A percentile compares a stretch with the other conserved stretches of the same genome.
phyloP scores from a whole-genome alignment of 2,113 vertebrate genomes.

The Toxotes chatareus region DNA sequence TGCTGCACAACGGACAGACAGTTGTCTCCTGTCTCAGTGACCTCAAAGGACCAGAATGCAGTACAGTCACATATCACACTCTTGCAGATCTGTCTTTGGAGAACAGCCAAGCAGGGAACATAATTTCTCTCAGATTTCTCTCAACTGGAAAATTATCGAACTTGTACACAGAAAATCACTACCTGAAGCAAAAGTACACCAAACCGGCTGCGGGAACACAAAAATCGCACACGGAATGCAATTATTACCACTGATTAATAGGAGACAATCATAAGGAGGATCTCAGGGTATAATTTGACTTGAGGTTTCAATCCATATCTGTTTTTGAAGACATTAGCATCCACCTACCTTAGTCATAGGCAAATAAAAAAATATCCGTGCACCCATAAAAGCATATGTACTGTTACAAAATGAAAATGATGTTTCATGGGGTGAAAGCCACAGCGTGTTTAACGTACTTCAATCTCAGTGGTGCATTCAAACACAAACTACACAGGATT shows the following conservation, averaged over 20 bases:
- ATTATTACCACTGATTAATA: neutral
- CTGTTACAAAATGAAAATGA: neutral
- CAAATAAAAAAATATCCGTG: neutral
- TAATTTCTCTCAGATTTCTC: neutral
- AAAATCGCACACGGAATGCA: neutral
- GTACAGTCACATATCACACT: neutral
- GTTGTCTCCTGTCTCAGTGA: neutral
- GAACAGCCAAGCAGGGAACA: neutral
- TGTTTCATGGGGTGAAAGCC: constrained; percentile 15
- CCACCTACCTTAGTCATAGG: neutral
- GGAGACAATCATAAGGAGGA: neutral
- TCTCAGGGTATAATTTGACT: neutral
- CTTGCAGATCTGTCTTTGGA: neutral
- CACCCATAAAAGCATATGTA: neutral
- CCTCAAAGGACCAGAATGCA: constrained; percentile 13
- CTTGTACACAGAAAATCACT: neutral
- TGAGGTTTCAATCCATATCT: neutral
- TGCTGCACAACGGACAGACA: neutral
- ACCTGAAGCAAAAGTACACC: neutral
- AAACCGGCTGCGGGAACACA: neutral
- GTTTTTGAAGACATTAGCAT: neutral
- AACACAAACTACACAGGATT: constrained; percentile 50
- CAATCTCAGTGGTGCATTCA: constrained; percentile 42
- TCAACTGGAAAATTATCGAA: constrained; percentile 7
- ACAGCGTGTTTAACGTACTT: constrained; percentile 13